These are phyloP conservation scores for Litoditis marina DNA, from an alignment of 2,888 invertebrate genomes.

Conservation along the genomic window DNA sequence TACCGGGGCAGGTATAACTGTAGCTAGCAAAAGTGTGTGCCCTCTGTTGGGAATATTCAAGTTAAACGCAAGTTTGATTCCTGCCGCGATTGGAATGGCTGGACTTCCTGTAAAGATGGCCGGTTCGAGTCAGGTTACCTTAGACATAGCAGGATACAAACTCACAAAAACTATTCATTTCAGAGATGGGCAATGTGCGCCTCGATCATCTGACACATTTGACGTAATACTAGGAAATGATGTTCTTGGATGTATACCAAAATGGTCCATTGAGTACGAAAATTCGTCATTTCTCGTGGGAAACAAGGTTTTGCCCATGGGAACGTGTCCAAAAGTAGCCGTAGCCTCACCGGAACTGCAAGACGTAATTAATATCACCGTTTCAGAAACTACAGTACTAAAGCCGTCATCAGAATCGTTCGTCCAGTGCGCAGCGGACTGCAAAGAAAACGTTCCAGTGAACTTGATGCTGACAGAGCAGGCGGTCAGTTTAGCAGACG, in stretches of 20 bases:
- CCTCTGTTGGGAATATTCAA: not conserved
- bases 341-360: not conserved
- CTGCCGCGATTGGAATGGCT: not conserved
- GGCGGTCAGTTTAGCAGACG: too few relatives aligned
- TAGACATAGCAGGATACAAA: constrained; percentile 5
- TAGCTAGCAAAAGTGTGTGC: not conserved
- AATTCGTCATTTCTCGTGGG: constrained; percentile 2
- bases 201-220: not conserved
- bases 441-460: not conserved
- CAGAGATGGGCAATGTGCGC: not conserved
- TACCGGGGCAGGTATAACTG: constrained; percentile 13
- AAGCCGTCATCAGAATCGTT: constrained; percentile 6
- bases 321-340: not conserved
- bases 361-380: not conserved
- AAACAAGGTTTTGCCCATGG: constrained; percentile 1
- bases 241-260: constrained; percentile 1
- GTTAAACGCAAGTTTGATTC: not conserved
- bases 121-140: constrained; percentile 1
- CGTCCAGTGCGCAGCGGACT: constrained; percentile 9
- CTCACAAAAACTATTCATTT: not conserved
- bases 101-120: constrained; percentile 9
- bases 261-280: constrained; percentile 11
- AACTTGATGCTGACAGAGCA: too few relatives aligned
- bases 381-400: not conserved
- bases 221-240: constrained; percentile 20